Conservation (phyloP, 1,140 invertebrate genomes). For the Pseudoatta argentina region DNA sequence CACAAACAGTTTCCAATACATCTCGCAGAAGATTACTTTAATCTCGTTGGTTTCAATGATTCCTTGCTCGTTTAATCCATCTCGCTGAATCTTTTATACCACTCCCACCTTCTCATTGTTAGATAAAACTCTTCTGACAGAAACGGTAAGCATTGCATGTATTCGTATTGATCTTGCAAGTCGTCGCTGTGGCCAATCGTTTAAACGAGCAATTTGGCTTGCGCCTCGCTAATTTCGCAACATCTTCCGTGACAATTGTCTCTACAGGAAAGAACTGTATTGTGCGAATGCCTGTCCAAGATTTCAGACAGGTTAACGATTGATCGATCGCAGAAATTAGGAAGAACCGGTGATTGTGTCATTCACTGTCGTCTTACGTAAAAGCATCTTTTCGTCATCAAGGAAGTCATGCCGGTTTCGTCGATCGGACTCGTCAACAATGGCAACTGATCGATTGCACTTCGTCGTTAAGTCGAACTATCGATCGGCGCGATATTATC, state of each 20-base stretch:
- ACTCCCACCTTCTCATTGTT: slow-evolving; percentile 41
- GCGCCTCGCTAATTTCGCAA: slow-evolving; percentile 35
- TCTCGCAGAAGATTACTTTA: slow-evolving; percentile 62
- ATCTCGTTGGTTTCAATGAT: slow-evolving; percentile 43
- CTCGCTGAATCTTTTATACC: slow-evolving; percentile 73
- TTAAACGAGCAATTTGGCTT: slow-evolving; percentile 18
- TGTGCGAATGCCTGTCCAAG: background rate
- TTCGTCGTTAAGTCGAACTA: slow-evolving; percentile 9
- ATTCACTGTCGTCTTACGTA: background rate
- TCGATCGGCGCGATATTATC: slow-evolving; percentile 27
- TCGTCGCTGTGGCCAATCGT: slow-evolving; percentile 27
- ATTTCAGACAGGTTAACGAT: slow-evolving; percentile 6
- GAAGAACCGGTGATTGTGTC: slow-evolving; percentile 36
- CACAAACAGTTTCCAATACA: slow-evolving; percentile 62
- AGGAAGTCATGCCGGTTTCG: slow-evolving; percentile 18
- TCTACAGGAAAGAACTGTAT: slow-evolving; percentile 7
- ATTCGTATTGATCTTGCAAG: slow-evolving; percentile 70
- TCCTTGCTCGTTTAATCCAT: slow-evolving; percentile 34
- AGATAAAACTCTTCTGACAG: slow-evolving; percentile 58
- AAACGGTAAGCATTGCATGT: slow-evolving; percentile 67
- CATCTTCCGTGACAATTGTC: background rate
- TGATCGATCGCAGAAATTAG: slow-evolving; percentile 6
- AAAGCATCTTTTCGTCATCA: slow-evolving; percentile 23
- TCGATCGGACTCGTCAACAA: background rate
- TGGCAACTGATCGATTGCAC: slow-evolving; percentile 26